Base-by-base conservation (phyloP, 2,797 vertebrate species). In the Enteromius trimaculatus region DNA sequence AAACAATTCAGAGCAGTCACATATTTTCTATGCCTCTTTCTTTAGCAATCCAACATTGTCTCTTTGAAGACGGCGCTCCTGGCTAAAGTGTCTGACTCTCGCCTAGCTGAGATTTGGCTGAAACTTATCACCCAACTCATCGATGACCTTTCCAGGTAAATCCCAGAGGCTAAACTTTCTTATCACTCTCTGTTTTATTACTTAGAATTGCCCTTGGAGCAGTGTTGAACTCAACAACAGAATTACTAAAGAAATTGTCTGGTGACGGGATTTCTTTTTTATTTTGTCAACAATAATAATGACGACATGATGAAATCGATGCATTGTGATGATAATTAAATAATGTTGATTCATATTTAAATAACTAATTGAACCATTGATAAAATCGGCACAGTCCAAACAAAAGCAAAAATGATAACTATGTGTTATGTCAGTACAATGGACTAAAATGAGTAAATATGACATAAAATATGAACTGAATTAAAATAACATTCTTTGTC, bases 41-140 rank as follows among this genome's bases (percentile, higher is more conserved):
- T 91, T 76, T 85, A 99, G 98, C 92, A 97, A 97, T 93, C 91
- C 53, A 97, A 96, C 86, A 91, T 98, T 88, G 91, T 94, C 42
- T 88, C 90, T 49, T 92, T 99, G 85, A 98, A 96, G 95, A 95
- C 92, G 3, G 96, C 95, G 85, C 92, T 99, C 60, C 91, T 93
- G 80, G 95, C 95, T 47, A 98, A 99, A 93, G 88, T 93, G 81
- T 47, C 95, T 4, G 95, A 96, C 81, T 94, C 92, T 85, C 88
- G 88, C 6, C 89, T 98, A 68, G 91, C 90, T 3, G 96, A 97
- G 77, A 92, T 96, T 86, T 97, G 97, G 97, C 88, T 97, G 88
- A 97, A 95, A 91, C 89, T 99, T 81, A 96, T 99, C 34, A 95
- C 93, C 88, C 95, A 97, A 79, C 91, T 99, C 53, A 94, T 96